Conservation (phyloP, 2,113 vertebrate genomes). For the Rutilus rutilus region DNA sequence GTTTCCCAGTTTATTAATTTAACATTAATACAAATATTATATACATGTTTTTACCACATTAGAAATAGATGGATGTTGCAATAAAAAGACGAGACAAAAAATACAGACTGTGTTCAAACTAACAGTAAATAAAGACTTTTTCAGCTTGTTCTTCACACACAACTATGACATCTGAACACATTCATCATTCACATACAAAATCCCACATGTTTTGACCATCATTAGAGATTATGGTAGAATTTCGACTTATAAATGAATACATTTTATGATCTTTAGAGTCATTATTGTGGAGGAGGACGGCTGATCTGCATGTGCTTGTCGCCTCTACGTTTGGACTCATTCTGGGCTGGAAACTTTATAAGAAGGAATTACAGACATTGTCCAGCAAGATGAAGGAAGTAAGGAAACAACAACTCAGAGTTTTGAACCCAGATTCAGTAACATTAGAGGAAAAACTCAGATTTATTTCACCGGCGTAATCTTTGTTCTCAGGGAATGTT, state of each 20-base stretch:
- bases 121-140: neutral
- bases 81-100: too few species aligned
- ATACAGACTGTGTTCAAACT: too few species aligned
- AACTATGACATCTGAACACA: too few species aligned
- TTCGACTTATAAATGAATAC: neutral
- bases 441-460: neutral
- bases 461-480: neutral
- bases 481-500: constrained; percentile 80
- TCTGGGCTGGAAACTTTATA: constrained; percentile 76
- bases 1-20: too few species aligned
- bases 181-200: neutral
- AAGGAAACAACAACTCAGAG: constrained; percentile 68
- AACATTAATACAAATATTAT: too few species aligned
- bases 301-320: constrained; percentile 77
- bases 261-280: constrained; percentile 71
- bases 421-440: neutral
- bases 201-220: neutral
- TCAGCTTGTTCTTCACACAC: neutral
- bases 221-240: neutral
- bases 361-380: constrained; percentile 69
- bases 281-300: constrained; percentile 81
- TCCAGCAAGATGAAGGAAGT: constrained; percentile 94
- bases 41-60: too few species aligned
- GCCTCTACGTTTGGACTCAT: constrained; percentile 70
- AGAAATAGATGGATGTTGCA: too few species aligned